phyloP scores from a whole-genome alignment of 1,140 invertebrate species.

The Hylaeus anthracinus region DNA sequence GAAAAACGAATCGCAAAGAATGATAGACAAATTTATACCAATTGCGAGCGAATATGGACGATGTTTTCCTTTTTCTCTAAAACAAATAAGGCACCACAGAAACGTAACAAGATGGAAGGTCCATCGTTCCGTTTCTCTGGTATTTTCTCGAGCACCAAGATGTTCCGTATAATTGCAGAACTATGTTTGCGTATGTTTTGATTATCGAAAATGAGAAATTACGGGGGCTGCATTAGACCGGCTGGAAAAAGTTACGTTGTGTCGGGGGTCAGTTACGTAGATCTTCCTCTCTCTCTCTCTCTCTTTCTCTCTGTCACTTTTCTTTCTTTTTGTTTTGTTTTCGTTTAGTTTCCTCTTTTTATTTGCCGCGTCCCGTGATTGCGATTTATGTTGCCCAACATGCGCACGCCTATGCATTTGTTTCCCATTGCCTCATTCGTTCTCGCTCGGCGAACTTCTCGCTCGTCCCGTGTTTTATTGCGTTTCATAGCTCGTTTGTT shows the following conservation, averaged over 20 bases:
- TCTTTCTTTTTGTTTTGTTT: background rate
- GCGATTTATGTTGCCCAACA: slow-evolving; percentile 29
- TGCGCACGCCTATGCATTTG: slow-evolving; percentile 25
- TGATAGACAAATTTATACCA: no score
- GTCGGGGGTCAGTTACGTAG: slow-evolving; percentile 5
- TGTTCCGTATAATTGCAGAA: slow-evolving; percentile 1
- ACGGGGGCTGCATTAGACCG: background rate
- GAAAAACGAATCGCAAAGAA: no score
- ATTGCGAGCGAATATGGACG: no score
- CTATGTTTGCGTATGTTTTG: slow-evolving; percentile 6
- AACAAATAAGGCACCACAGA: no score
- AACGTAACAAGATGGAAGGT: no score
- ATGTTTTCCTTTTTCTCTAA: no score
- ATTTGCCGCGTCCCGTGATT: slow-evolving; percentile 22
- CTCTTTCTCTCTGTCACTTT: background rate
- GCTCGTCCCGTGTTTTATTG: slow-evolving; percentile 15
- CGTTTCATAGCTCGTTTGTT: slow-evolving; percentile 34
- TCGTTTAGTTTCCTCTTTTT: background rate
- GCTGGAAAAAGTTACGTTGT: slow-evolving; percentile 13
- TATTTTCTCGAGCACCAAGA: background rate
- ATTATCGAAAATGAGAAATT: slow-evolving; percentile 3
- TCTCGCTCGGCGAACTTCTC: slow-evolving; percentile 1
- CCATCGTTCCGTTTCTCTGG: background rate
- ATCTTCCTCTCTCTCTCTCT: background rate
- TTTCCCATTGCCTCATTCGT: slow-evolving; percentile 38